A percentile compares a stretch with the other conserved stretches of the same genome.
Evolutionary conservation across 1,140 invertebrate genomes (phyloP).

Genomic region (Caerostris darwini): DNA sequence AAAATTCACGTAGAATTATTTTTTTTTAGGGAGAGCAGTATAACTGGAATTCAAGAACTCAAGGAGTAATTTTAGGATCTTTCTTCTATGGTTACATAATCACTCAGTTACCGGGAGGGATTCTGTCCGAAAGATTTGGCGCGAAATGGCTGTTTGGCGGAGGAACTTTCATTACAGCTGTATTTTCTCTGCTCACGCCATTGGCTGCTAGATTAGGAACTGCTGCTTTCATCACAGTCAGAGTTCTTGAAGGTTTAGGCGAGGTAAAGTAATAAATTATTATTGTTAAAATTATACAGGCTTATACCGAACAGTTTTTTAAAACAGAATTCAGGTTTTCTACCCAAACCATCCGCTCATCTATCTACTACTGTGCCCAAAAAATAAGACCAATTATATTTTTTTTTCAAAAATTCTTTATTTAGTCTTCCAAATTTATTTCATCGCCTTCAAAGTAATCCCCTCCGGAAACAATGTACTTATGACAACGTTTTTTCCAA

Average conservation of each 20-base stretch:
- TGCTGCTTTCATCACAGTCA: conserved; percentile 81
- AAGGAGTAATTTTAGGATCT: conserved; percentile 87
- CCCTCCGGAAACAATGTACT: too few species aligned
- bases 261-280: conserved; percentile 79
- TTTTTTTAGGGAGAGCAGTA: conserved; percentile 55
- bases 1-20: background rate
- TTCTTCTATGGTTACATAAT: conserved; percentile 94
- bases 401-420: too few species aligned
- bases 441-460: too few species aligned
- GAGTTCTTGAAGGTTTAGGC: conserved; percentile 81
- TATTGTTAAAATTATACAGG: background rate
- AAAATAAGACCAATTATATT: too few species aligned
- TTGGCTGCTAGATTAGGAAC: conserved; percentile 79
- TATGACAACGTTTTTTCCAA: too few species aligned
- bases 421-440: too few species aligned
- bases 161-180: conserved; percentile 66
- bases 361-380: too few species aligned
- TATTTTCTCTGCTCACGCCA: conserved; percentile 74
- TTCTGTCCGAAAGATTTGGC: conserved; percentile 89
- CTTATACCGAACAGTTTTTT: too few species aligned
- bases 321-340: too few species aligned
- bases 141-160: conserved; percentile 93
- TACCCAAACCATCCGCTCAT: too few species aligned
- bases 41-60: conserved; percentile 77
- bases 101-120: conserved; percentile 90